Evolutionary conservation across 2,888 invertebrate genomes (phyloP), one percentile per base, ranked within the genome.

Genomic region (Poecilobothrus nobilitatus): DNA sequence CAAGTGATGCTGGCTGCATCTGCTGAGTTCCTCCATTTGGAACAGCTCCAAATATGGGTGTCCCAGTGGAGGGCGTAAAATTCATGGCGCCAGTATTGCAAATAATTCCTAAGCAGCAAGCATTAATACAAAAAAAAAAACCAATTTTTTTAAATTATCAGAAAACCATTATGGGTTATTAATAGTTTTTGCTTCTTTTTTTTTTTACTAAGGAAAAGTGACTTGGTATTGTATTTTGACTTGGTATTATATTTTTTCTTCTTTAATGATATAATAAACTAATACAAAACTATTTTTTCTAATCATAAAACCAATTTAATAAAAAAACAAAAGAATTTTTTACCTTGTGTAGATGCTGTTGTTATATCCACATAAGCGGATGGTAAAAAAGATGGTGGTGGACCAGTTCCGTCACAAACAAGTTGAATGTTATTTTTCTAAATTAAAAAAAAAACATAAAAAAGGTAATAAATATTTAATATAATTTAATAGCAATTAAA

Each of bases 1-100:
- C 71, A 70, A 73, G 67, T 34, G 75, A 74, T 63, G 74, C 71
- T 70, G 74, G 70, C 71, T 72, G 72, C 70, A 74, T 71, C 21
- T 63, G 20, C 20, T 68, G 65, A 72, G 72, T 33, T 65, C 72
- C 73, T 67, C 74, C 73, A 70, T 72, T 72, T 68, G 73, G 71
- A 69, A 74, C 75, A 71, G 74, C 72, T 70, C 77, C 74, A 83
- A 79, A 71, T 81, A 65, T 53, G 63, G 79, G 27, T 81, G 79
- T 68, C 66, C 70, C 70, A 71, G 66, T 71, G 68, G 72, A 68
- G 67, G 72, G 66, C 66, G 71, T 65, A 68, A 73, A 73, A 69
- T 66, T 77, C 76, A 82, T 78, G 74, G 80, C 80, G 73, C 80
- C 75, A 70, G 79, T 74, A 73, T 76, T 78, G 76, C 78, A 80